Base-by-base conservation (phyloP, 2,888 invertebrate species). In the Prosopocoilus inquinatus region DNA sequence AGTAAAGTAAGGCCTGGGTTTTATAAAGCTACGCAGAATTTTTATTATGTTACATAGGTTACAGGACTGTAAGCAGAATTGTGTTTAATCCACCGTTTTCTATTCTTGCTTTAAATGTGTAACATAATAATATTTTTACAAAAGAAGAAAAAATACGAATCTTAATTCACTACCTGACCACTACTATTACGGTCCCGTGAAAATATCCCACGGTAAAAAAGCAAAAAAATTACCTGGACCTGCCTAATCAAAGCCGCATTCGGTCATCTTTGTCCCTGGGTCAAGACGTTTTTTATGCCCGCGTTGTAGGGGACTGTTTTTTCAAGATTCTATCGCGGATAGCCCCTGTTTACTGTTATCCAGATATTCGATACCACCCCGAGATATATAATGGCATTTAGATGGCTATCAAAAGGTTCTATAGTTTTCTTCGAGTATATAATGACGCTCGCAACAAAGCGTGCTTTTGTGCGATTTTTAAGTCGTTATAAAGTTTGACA, bases 301-400 rank as follows among this genome's bases (percentile, higher is more conserved):
- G 51, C 55, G 28, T 47, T 50, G 57, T 51, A 49, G 59, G 58
- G 60, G 55, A 41, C 13, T 16, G 9, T 11, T 58, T 58, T 61
- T 58, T 58, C 44, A n/a, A 64, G 63, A 64, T 62, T 60, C 57
- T 53, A 60, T 62, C 60, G 59, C 55, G 57, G 59, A 61, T 60
- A 62, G 63, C 62, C 59, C 58, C 55, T 62, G 64, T 63, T 66
- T 66, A 66, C 66, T 64, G 66, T 66, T 66, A 66, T 57, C 50
- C 60, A 60, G 66, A 60, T 60, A 66, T 65, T 50, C 59, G 66
- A 66, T 65, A 66, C 64, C 62, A 62, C 62, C 62, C 61, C 55
- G 60, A 43, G 58, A 55, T 50, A 33, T 58, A 60, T 60, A 58
- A 62, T 60, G 58, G 61, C 50, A 59, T 61, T 65, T 62, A 59